Base-by-base conservation (phyloP, 1,140 invertebrate genomes). In the Pantala flavescens region DNA sequence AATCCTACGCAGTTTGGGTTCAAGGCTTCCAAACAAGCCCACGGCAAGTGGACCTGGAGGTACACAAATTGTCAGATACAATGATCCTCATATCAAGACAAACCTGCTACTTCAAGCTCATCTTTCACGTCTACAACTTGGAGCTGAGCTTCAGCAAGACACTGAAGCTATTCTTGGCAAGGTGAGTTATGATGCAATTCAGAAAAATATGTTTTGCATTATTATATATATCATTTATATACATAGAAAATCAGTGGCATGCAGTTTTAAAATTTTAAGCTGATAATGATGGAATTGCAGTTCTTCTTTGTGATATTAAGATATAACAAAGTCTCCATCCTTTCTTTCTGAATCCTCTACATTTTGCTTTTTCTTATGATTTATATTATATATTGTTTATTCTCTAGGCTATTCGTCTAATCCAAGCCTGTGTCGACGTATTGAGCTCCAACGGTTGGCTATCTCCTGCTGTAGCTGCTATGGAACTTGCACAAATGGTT, bases 401-500 rank as follows among this genome's bases (percentile, higher is more conserved):
- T 7, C 28, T 36, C 28, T 70, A 80, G 80, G 90, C 92, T 0
- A 90, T 94, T 23, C 84, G 97, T 7, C 84, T 99, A 63, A 98
- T 99, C 79, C 97, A 99, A 83, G 98, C 98, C 12, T 99, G 97
- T 83, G 98, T 99, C 19, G 98, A 99, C 86, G 98, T 99, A 24
- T 85, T 99, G 0, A 96, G 94, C 80, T 98, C 95, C 23, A 98
- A 98, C 80, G 97, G 98, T 36, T 99, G 98, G 98, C 84, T 99
- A 19, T 92, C 93, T 0, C 98, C 98, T 0, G 98, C 97, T 11
- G 93, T 99, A 24, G 95, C 97, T 71, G 97, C 98, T 78, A 99
- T 99, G 98, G 98, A 99, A 84, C 84, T 99, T 75, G 96, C 98
- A 0, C 98, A 99, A 83, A 99, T 99, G 97, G 93, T 98, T 0